Evolutionary conservation across 2,113 vertebrate genomes (phyloP).

Genomic region (Pachycephala philippinensis): DNA sequence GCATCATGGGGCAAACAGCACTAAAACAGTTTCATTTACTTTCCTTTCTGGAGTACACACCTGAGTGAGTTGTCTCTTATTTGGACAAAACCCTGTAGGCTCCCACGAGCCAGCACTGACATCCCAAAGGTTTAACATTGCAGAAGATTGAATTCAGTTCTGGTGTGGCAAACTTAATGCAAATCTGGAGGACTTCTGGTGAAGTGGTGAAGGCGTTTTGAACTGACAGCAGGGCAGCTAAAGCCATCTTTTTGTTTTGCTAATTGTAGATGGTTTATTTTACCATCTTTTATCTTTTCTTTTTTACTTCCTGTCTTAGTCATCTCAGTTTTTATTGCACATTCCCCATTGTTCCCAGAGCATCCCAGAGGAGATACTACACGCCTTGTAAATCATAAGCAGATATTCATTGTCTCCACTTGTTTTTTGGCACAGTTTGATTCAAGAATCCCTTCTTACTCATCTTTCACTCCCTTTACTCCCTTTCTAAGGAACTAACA

Average conservation of each 20-base stretch:
- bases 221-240: background rate
- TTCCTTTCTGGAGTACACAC: background rate
- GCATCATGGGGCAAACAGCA: background rate
- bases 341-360: background rate
- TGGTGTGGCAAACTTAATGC: background rate
- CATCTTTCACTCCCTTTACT: background rate
- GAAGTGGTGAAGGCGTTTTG: background rate
- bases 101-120: background rate
- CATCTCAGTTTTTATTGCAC: background rate
- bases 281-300: background rate
- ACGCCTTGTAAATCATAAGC: constrained; percentile 1
- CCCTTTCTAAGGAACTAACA: background rate
- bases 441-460: background rate
- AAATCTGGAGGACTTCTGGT: background rate
- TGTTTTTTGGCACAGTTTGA: background rate
- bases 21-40: background rate
- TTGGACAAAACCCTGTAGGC: background rate
- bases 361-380: background rate
- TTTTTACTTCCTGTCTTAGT: background rate
- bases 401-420: background rate
- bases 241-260: background rate
- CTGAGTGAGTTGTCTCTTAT: background rate
- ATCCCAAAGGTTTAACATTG: background rate
- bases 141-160: background rate
- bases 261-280: background rate